Conservation (phyloP, 2,888 invertebrate species). For the Steinernema scapterisci region DNA sequence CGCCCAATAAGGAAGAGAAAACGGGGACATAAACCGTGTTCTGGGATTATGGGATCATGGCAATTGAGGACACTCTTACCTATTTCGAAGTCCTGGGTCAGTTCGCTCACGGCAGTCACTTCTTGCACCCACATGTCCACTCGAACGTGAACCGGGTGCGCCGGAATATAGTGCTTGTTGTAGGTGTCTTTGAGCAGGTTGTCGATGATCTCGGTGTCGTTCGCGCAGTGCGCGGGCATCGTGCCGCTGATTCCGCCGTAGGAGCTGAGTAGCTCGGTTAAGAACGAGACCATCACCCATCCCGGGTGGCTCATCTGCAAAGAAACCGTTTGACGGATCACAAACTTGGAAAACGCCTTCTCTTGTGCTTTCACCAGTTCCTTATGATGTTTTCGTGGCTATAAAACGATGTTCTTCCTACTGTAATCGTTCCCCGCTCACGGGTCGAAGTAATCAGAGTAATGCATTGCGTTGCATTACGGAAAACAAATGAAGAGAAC, state of each 20-base stretch:
- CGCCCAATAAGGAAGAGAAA: no score
- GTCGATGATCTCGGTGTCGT: slow-evolving; percentile 66
- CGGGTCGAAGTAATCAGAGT: background rate
- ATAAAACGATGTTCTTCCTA: no score
- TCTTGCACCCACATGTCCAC: slow-evolving; percentile 68
- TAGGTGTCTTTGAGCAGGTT: slow-evolving; percentile 62
- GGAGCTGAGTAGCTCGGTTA: slow-evolving; percentile 63
- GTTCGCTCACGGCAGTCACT: slow-evolving; percentile 66
- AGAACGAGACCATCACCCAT: slow-evolving; percentile 67
- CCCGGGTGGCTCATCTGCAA: slow-evolving; percentile 65
- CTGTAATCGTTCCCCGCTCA: background rate
- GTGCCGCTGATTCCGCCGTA: slow-evolving; percentile 52
- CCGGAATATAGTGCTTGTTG: slow-evolving; percentile 66
- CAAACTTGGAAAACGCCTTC: background rate
- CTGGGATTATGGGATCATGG: background rate
- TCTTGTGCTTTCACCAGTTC: background rate
- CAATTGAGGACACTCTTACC: slow-evolving; percentile 41
- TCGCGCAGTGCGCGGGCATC: slow-evolving; percentile 55
- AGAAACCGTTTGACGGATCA: background rate
- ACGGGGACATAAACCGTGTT: background rate
- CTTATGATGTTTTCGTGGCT: background rate
- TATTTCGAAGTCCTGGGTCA: slow-evolving; percentile 68
- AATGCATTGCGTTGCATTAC: background rate
- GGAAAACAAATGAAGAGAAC: background rate
- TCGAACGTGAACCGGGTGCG: slow-evolving; percentile 63